phyloP scores from a whole-genome alignment of 1,140 invertebrate species.

The Sminthurinus signatus region DNA sequence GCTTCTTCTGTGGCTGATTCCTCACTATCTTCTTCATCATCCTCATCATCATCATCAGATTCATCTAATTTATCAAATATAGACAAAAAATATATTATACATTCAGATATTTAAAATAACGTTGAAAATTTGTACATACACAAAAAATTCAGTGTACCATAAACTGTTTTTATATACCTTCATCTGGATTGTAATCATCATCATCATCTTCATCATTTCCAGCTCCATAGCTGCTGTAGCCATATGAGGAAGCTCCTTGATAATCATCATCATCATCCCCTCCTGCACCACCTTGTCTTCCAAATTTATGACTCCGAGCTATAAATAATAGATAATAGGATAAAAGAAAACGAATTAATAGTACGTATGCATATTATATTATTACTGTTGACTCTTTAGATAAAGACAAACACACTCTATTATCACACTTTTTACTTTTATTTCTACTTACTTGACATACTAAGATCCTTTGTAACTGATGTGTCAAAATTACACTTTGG shows the following conservation, averaged over 20 bases:
- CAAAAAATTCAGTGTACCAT: neutral
- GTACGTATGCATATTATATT: no score
- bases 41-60: slow-evolving; percentile 50
- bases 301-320: slow-evolving; percentile 74
- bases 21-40: slow-evolving; percentile 52
- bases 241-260: slow-evolving; percentile 42
- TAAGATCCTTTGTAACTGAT: slow-evolving; percentile 84
- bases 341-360: no score
- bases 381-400: no score
- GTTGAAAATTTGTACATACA: slow-evolving; percentile 12
- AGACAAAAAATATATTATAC: slow-evolving; percentile 47
- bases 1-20: slow-evolving; percentile 50
- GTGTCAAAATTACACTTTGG: slow-evolving; percentile 91
- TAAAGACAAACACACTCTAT: no score
- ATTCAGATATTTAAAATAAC: slow-evolving; percentile 41
- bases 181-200: slow-evolving; percentile 41
- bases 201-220: slow-evolving; percentile 42
- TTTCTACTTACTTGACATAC: slow-evolving; percentile 87
- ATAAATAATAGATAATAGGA: slow-evolving; percentile 11
- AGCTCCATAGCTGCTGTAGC: slow-evolving; percentile 27
- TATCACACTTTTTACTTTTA: no score
- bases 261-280: slow-evolving; percentile 55
- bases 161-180: slow-evolving; percentile 27
- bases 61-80: slow-evolving; percentile 49
- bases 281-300: slow-evolving; percentile 62